Evolutionary conservation across 2,113 vertebrate genomes (phyloP).

Genomic region (Gavia stellata): DNA sequence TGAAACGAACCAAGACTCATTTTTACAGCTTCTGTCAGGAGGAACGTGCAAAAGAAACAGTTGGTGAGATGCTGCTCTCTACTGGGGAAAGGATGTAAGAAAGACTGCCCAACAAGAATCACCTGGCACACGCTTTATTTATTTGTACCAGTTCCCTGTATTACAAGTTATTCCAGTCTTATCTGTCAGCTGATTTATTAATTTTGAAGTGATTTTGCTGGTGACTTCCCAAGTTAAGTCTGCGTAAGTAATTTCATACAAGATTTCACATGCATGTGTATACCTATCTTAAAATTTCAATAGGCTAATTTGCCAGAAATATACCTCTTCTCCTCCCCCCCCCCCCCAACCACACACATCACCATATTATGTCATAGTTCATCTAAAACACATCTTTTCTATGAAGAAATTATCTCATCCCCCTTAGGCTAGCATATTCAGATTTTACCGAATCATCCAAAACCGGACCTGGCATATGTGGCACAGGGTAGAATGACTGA

Average conservation of each 20-base stretch:
- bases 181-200: background rate
- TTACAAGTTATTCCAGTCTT: background rate
- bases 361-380: background rate
- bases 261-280: accelerated
- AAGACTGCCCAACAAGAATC: background rate
- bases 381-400: background rate
- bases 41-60: background rate
- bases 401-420: background rate
- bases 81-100: constrained; percentile 39
- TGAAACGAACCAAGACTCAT: background rate
- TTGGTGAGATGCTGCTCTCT: constrained; percentile 71
- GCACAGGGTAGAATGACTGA: background rate
- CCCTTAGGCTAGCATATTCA: background rate
- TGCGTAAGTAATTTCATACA: background rate
- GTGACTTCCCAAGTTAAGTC: background rate
- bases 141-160: background rate
- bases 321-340: background rate
- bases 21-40: background rate
- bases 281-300: background rate
- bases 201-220: background rate
- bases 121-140: background rate
- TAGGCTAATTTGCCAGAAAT: background rate
- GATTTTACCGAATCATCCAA: background rate
- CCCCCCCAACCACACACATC: background rate
- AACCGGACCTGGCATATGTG: background rate